Base-by-base conservation (phyloP, 2,888 invertebrate species). In the Lycophotia porphyrea region DNA sequence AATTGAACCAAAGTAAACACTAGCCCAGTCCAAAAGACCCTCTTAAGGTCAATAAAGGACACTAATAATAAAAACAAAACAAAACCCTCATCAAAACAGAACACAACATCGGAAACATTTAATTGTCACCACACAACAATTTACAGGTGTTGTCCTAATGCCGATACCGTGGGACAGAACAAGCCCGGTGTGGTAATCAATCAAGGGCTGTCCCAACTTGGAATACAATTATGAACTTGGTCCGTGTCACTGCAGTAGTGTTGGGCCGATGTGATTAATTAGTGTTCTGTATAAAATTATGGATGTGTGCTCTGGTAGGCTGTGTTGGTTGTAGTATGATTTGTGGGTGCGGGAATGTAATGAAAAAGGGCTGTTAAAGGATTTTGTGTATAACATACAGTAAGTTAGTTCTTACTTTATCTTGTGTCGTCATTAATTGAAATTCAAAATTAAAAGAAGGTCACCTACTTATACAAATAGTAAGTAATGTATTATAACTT, bases 211-310 rank as follows among this genome's bases (percentile, higher is more conserved):
- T 95, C 95, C 93, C 93, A 95, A 95, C 94, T 94, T 92, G 90
- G 94, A 95, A 95, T 95, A 95, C 95, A 95, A 95, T 96, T 96
- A 95, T 96, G 95, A 96, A 96, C 95, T 95, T 93, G 93, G 94
- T 91, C 91, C 92, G 89, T 95, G 95, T 96, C 96, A 94, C 93
- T 91, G 92, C 91, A 91, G 91, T 89, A 90, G 92, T 92, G 94
- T 91, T 93, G 91, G 90, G 89, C 89, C 89, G 82, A 86, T 89
- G 91, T 95, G 95, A 96, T 96, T 95, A 95, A 96, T 96, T 95
- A 93, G 91, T 88, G 71, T 79, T 84, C 74, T 80, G 76, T 80
- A 76, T 76, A 84, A 80, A 86, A 86, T 85, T 82, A 76, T 85
- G 71, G 61, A 73, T 78, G 74, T 81, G 72, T 75, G 60, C 71